Base-by-base conservation (phyloP, 2,888 invertebrate species). In the Hypena proboscidalis region DNA sequence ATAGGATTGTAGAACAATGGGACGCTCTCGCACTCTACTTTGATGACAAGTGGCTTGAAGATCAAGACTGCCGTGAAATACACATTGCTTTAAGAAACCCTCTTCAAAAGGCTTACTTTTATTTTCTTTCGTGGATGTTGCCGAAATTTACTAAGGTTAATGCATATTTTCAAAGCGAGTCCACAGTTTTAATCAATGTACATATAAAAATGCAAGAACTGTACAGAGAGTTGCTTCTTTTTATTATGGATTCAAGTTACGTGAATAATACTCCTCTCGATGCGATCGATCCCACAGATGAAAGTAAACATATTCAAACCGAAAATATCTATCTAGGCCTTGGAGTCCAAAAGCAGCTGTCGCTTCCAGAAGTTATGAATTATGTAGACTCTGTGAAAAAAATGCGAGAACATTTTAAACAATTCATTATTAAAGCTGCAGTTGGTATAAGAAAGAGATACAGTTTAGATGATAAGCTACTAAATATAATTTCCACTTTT, bases 1-100 rank as follows among this genome's bases (percentile, higher is more conserved):
- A 49, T 3, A 44, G 71, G 37, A 57, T 75, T 5, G 13, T 70
- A 4, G 63, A 70, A 36, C 69, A 74, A 41, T 72, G 72, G 67
- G 48, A 66, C 25, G 60, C 70, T 9, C 36, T 71, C 17, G 22
- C 20, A 21, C 23, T 55, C 1, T 58, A 30, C 25, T 57, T 54
- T 37, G 37, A 41, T 25, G 9, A 23, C 9, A 55, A 43, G 34
- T 45, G 42, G 45, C 33, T 40, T 14, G 27, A 33, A 27, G 33
- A 33, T 15, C 15, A 17, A 1, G 40, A 40, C 9, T 33, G 33
- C 27, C 20, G 20, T 9, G 21, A 40, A 0, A 33, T 40, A 33
- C 40, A 40, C 21, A 9, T 14, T 23, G 14, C 15, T 15, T 1
- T 41, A 8, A 29, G 26, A 14, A 21, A 41, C 21, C 33, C 22